Percentiles rank a stretch among this genome's conserved stretches.
phyloP scores from a whole-genome alignment of 1,140 invertebrate genomes.

The Zelostemma sp. region DNA sequence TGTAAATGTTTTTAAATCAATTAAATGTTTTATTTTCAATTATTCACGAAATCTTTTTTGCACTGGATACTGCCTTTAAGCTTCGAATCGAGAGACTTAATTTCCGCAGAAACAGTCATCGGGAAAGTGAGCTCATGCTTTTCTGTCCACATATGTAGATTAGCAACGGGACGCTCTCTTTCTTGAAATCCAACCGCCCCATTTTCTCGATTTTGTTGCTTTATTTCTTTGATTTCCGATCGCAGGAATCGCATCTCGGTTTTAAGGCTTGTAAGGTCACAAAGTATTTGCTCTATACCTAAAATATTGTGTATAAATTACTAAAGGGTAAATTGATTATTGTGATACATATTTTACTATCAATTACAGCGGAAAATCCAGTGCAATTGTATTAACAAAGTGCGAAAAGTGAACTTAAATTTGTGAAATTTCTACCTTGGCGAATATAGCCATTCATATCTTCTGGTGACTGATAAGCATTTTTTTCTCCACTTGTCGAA shows the following conservation, averaged over 20 bases:
- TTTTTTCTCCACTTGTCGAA: neutral
- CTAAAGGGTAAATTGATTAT: too few relatives aligned
- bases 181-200: neutral
- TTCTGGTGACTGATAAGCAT: neutral
- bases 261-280: neutral
- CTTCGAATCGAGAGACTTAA: neutral
- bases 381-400: too few relatives aligned
- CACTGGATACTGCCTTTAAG: neutral
- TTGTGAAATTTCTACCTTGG: neutral
- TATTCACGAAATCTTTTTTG: neutral
- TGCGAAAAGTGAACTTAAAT: neutral
- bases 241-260: neutral
- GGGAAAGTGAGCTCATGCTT: neutral
- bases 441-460: neutral
- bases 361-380: too few relatives aligned
- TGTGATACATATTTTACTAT: too few relatives aligned
- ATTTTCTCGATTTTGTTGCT: neutral
- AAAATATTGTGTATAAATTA: neutral
- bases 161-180: neutral
- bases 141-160: neutral
- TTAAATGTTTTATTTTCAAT: neutral
- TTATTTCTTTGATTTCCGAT: neutral
- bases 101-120: neutral
- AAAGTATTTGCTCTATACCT: neutral
- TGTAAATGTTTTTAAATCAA: neutral